Evolutionary conservation across 1,140 invertebrate genomes (phyloP), one percentile per base, ranked within the genome.

Genomic region (Anastrepha ludens): DNA sequence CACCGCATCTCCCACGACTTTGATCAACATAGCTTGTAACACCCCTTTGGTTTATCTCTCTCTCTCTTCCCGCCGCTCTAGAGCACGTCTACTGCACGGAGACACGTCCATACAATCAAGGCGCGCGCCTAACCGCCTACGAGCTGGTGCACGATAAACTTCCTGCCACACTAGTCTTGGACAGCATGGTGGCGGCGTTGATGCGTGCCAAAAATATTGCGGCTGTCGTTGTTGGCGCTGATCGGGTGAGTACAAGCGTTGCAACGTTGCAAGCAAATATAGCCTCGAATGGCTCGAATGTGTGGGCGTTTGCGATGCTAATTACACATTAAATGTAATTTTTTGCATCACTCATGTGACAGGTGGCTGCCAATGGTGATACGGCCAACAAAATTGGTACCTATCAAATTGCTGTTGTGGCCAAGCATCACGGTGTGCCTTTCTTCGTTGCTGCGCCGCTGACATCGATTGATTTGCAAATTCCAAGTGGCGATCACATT

Each of bases 321-420:
- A 62, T 86, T 50, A 58, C 64, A 87, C 58, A 78, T 85, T 39
- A 20, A 86, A 62, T 55, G 67, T 59, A n/a, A 81, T 74, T 20
- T 2, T 29, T 86, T 78, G 41, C 59, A 44, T 58, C 55, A 17
- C 59, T 50, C 64, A 13, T 44, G 47, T 87, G 55, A 87, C 44
- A 96, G 95, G 95, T 99, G 47, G 98, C 97, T 17, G 95, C 96
- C 2, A 99, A 99, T 94, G 99, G 99, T 2, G 99, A 99, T 93
- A 99, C 99, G 2, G 99, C 99, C 1, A 99, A 99, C 93, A 99
- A 99, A 96, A 99, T 99, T 93, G 99, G 99, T 89, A 99, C 99
- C 29, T 99, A 99, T 93, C 98, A 98, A 96, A 96, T 99, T 91
- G 98, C 99, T 1, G 96, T 99, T 65, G 94, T 97, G 55, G 98